These are phyloP conservation scores for Nannospalax galili DNA, from an alignment of 2,113 vertebrate species.

Conservation along the genomic window DNA sequence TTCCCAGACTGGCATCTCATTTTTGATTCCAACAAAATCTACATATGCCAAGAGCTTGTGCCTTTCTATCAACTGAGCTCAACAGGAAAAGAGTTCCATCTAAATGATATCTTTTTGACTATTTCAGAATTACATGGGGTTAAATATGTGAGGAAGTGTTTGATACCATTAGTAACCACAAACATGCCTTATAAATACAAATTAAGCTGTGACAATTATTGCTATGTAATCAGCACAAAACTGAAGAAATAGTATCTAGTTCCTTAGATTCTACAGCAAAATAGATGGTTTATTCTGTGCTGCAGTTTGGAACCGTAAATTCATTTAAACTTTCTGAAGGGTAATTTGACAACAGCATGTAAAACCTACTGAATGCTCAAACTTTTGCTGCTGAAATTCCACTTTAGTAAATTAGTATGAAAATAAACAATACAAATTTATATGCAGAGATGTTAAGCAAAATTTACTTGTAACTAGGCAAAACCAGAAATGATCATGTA, in stretches of 20 bases:
- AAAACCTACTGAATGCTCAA: not conserved
- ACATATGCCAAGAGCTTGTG: not conserved
- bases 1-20: not conserved
- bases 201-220: not conserved
- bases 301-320: not conserved
- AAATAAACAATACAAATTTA: not conserved
- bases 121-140: not conserved
- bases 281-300: not conserved
- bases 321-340: not conserved
- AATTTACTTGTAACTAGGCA: not conserved
- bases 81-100: not conserved
- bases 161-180: not conserved
- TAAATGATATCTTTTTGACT: not conserved
- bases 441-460: not conserved
- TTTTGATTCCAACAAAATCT: not conserved
- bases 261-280: not conserved
- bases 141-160: not conserved
- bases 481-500: not conserved
- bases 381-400: not conserved
- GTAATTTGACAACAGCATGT: not conserved
- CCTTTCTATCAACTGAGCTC: not conserved
- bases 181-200: slow-evolving; percentile 16
- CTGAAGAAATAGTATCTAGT: not conserved
- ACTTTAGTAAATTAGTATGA: not conserved
- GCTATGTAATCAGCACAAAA: slow-evolving; percentile 23